Evolutionary conservation across 1,140 invertebrate species (phyloP).

Genomic region (Meteorus sp.): DNA sequence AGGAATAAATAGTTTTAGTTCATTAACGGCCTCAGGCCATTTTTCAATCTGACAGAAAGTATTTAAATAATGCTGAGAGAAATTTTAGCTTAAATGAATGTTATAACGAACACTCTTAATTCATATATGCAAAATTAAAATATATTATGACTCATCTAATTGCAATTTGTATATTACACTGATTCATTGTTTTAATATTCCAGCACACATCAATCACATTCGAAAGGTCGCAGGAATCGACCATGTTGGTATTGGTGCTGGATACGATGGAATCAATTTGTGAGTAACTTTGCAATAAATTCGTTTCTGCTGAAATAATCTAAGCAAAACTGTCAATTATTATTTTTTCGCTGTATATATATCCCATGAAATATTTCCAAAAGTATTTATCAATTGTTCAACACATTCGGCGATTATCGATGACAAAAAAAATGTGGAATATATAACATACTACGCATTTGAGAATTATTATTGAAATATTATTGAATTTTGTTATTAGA

Average conservation of each 20-base stretch:
- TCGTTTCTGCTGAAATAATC: not conserved
- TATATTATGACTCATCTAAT: too few relatives aligned
- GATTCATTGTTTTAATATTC: conserved; percentile 40
- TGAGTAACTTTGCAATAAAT: conserved; percentile 57
- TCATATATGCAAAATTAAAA: not conserved
- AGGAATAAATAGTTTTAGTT: too few relatives aligned
- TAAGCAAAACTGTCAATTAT: not conserved
- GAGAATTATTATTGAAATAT: too few relatives aligned
- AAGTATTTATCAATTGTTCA: too few relatives aligned
- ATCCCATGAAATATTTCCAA: not conserved
- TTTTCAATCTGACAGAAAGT: too few relatives aligned
- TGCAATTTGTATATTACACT: not conserved
- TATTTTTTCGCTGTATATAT: conserved; percentile 4
- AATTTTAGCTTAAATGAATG: too few relatives aligned
- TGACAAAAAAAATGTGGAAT: too few relatives aligned
- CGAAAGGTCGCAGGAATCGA: conserved; percentile 80
- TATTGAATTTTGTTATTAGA: too few relatives aligned
- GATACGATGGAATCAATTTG: conserved; percentile 88
- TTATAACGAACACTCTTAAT: not conserved
- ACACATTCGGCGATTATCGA: too few relatives aligned
- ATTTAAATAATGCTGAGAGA: too few relatives aligned
- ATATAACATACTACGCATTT: too few relatives aligned
- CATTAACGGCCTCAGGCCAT: too few relatives aligned
- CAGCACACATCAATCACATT: conserved; percentile 89
- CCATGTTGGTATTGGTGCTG: conserved; percentile 83